phyloP scores from a whole-genome alignment of 2,797 vertebrate species.

The Microcaecilia unicolor region DNA sequence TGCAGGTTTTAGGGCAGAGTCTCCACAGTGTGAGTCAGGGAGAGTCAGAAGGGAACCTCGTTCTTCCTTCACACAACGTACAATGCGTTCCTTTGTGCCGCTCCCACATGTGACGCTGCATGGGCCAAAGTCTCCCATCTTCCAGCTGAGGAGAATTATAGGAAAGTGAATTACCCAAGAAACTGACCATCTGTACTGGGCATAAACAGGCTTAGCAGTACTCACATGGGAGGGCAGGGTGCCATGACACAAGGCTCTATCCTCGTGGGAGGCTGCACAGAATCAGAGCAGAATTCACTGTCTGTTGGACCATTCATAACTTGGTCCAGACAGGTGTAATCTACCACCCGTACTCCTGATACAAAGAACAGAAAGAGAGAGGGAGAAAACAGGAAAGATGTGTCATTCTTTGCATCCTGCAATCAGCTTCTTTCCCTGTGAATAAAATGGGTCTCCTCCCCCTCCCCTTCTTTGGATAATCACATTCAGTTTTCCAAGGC shows the following conservation, averaged over 20 bases:
- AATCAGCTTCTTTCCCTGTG: too few relatives aligned
- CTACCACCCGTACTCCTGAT: conserved; percentile 58
- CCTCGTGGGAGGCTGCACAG: conserved; percentile 21
- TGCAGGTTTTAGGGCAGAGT: conserved; percentile 11
- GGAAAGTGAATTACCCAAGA: too few relatives aligned
- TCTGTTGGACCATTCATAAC: conserved; percentile 38
- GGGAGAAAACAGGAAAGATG: too few relatives aligned
- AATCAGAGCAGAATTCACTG: conserved; percentile 49
- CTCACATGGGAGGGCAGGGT: conserved; percentile 73
- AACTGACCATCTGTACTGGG: too few relatives aligned
- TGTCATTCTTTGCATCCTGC: too few relatives aligned
- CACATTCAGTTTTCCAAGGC: too few relatives aligned
- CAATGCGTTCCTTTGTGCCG: conserved; percentile 42
- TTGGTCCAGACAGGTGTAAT: conserved; percentile 60
- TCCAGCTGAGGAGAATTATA: conserved; percentile 45
- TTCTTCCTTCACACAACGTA: conserved; percentile 46
- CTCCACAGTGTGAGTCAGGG: conserved; percentile 23
- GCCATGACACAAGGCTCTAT: conserved; percentile 50
- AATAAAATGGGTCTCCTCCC: too few relatives aligned
- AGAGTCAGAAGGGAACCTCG: conserved; percentile 15
- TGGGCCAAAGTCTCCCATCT: conserved; percentile 40
- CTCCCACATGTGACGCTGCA: conserved; percentile 57
- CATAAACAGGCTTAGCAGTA: not conserved
- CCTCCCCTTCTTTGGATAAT: too few relatives aligned
- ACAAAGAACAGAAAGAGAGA: not conserved